These are phyloP conservation scores for Alligator mississippiensis DNA, from an alignment of 2,113 vertebrate genomes.

Conservation along the genomic window DNA sequence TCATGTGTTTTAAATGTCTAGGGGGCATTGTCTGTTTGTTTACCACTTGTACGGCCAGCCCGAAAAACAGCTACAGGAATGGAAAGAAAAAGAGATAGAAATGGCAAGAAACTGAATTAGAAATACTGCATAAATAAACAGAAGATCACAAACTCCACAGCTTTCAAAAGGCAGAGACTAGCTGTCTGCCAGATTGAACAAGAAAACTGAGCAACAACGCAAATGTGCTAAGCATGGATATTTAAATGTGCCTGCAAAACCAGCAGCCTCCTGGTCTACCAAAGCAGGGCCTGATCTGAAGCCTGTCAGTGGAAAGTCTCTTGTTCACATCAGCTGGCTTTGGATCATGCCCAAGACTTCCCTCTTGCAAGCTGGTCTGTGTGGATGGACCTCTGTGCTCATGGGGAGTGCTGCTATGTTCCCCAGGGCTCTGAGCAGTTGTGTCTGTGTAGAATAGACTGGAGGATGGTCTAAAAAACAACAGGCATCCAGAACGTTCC, in stretches of 20 bases:
- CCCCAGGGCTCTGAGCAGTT: background rate
- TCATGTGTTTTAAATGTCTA: background rate
- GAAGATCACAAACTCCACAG: background rate
- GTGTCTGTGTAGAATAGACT: background rate
- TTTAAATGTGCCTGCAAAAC: background rate
- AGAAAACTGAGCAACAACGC: background rate
- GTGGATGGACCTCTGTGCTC: background rate
- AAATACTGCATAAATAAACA: background rate
- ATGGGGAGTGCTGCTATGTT: background rate
- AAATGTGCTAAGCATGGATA: background rate
- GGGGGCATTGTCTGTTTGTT: background rate
- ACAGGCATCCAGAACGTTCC: background rate
- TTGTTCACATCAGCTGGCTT: background rate
- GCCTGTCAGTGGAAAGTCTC: background rate
- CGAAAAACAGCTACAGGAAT: background rate
- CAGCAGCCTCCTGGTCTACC: background rate
- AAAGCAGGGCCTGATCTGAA: background rate
- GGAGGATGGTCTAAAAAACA: background rate
- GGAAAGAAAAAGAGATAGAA: background rate
- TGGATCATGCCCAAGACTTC: background rate
- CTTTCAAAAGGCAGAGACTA: background rate
- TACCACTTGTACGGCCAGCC: background rate
- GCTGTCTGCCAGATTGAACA: background rate
- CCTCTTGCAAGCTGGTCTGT: background rate
- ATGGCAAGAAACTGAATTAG: background rate